Evolutionary conservation across 2,797 vertebrate genomes (phyloP), one percentile per base, ranked within the genome.

Genomic region (Xiphorhynchus erythropygius): DNA sequence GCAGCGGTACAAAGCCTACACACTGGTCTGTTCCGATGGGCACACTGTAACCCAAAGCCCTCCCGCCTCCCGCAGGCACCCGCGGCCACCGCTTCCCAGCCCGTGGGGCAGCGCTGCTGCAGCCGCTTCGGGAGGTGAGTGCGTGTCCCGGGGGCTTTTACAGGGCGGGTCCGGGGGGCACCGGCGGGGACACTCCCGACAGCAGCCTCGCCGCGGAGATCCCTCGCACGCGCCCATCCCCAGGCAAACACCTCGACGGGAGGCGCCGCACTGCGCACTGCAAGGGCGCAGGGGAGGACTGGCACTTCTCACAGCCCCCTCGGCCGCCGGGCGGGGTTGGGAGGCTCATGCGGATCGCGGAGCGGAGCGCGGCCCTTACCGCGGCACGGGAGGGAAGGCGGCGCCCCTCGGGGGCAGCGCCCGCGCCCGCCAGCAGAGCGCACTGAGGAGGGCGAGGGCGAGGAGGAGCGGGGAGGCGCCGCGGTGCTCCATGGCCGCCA

Each of bases 401-500:
- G 89, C 90, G 17, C 90, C 96, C 3, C 97, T 87, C 8, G 97
- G 97, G 53, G 99, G 99, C 95, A 99, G 98, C 63, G 98, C 98
- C 94, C 98, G 88, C 19, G 98, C 98, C 94, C 97, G 98, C 53
- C 98, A 98, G 96, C 98, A 99, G 83, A 99, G 97, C 80, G 98
- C 94, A 92, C 98, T 98, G 96, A 98, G 98, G 84, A 99, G 98
- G 42, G 97, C 97, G 97, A 99, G 97, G 84, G 98, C 91, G 87
- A 99, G 95, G 41, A 99, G 98, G 93, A 99, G 96, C 96, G 98
- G 98, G 96, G 98, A 98, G 77, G 98, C 97, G 96, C 96, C 98
- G 96, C 98, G 98, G 75, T 97, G 98, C 97, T 98, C 98, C 99
- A 99, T 99, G 91, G 97, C 92, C 60, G 83, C 92, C 95, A 96